Evolutionary conservation across 2,888 invertebrate species (phyloP), one percentile per base, ranked within the genome.

Genomic region (Morpho achilles): DNA sequence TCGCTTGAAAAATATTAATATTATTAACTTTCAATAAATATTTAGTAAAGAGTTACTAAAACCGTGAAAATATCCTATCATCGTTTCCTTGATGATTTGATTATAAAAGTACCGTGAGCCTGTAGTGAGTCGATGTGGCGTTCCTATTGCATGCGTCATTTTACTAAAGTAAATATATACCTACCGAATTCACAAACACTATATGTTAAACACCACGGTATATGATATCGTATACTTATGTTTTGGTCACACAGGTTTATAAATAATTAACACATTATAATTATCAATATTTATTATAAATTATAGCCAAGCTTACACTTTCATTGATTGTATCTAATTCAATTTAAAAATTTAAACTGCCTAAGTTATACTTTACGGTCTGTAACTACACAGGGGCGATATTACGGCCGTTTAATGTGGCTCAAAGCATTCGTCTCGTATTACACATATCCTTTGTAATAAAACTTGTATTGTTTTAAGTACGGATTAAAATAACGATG

Each of bases 271-370:
- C 69, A 69, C 73, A 65, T 56, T 63, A 55, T 81, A 85, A 81
- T 82, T 89, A 89, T 87, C 83, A 84, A 86, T 88, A 89, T 90
- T 90, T 90, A 90, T 89, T 90, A 87, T 87, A 87, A 87, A 87
- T 88, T 87, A 87, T 88, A 88, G 87, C 88, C 87, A 90, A 89
- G 89, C 89, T 88, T 89, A 89, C 86, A 89, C 77, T 84, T 84
- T 81, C 78, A 77, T 82, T 79, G 74, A 76, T 80, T 68, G 80
- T 76, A 81, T 79, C 83, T 87, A 86, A 80, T 79, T 77, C 75
- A 79, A 83, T 80, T 81, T 81, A 79, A 81, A 79, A 82, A 80
- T 71, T 79, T 76, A 77, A 86, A 83, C 82, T 81, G 86, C 74
- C 85, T 87, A 87, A 79, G 75, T 79, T 79, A 70, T 73, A 76